These are phyloP conservation scores for Tetraodon nigroviridis DNA, from an alignment of 2,113 vertebrate genomes.

Conservation along the genomic window DNA sequence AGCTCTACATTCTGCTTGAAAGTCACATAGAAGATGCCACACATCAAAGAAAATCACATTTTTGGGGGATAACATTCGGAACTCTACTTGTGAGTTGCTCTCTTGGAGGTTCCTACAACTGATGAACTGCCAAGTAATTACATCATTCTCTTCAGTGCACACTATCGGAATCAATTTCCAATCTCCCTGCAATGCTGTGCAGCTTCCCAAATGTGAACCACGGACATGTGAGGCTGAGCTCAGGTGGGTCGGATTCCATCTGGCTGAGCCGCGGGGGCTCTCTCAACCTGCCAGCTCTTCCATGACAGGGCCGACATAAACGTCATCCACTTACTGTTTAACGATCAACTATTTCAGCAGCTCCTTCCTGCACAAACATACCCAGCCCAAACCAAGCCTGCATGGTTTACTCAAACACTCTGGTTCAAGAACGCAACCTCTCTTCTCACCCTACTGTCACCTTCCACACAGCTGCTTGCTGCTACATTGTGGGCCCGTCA, in stretches of 20 bases:
- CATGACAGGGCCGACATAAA: conserved; percentile 8
- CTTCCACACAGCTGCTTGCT: conserved; percentile 61
- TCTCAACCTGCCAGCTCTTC: conserved; percentile 2
- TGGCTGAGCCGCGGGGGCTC: conserved; percentile 21
- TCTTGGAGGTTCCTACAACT: conserved; percentile 23
- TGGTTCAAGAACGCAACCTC: conserved; percentile 39
- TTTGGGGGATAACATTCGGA: not conserved
- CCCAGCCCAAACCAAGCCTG: conserved; percentile 9
- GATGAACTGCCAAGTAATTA: conserved; percentile 65
- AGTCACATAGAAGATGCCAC: no score
- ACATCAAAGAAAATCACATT: conserved; percentile 37
- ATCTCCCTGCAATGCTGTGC: conserved; percentile 33
- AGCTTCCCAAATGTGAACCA: conserved; percentile 65
- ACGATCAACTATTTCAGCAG: not conserved
- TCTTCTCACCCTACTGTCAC: conserved; percentile 50
- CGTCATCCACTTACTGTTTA: not conserved
- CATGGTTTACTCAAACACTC: conserved; percentile 24
- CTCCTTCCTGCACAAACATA: conserved; percentile 14
- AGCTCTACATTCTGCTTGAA: no score
- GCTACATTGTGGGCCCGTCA: conserved; percentile 57
- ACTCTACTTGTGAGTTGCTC: conserved; percentile 21
- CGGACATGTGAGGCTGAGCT: conserved; percentile 50
- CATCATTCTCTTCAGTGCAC: conserved; percentile 53
- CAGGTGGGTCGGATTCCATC: conserved; percentile 56
- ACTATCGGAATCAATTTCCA: conserved; percentile 65